Evolutionary conservation across 2,797 vertebrate genomes (phyloP), one percentile per base, ranked within the genome.

Genomic region (Pogonophryne albipinna): DNA sequence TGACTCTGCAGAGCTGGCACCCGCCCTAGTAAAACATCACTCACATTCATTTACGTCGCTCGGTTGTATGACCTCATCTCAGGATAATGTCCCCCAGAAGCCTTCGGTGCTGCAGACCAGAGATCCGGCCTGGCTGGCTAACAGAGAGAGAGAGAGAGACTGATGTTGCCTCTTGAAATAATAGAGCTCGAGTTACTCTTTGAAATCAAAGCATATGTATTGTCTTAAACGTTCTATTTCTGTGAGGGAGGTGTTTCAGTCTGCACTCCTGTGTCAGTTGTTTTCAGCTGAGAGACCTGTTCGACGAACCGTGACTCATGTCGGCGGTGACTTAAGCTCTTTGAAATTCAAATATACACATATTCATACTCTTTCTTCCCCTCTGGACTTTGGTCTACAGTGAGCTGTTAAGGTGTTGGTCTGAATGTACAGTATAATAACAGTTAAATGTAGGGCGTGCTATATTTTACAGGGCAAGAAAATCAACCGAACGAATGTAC

Each of bases 351-450:
- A 78, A 71, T 56, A 27, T 12, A 31, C 31, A 52, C 49, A 38
- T 38, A 38, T 14, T 56, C 15, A 58, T 44, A 7, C 1, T n/a
- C 3, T 23, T 4, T 45, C 46, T 63, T n/a, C 16, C 11, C 14
- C 19, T 55, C 9, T 89, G 79, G 73, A 77, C 88, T 87, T 89
- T 87, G 85, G 75, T 79, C 23, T 74, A 62, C 69, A 71, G 2
- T 12, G 34, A 31, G 4, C 31, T 34, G 15, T 5, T 23, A 51
- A 2, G n/a, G 46, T 3, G 16, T 17, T 46, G 15, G 8, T 1
- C 6, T 71, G 10, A 27, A 20, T 76, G 65, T 61, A 71, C n/a
- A 7, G 23, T 8, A 2, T 12, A n/a, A 12, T 7, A 23, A 4
- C 31, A 44, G 7, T 41, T 14, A 14, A 56, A 15, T 12, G 2